These are phyloP conservation scores for Apodemia mormo DNA, from an alignment of 2,888 invertebrate genomes.

Conservation along the genomic window DNA sequence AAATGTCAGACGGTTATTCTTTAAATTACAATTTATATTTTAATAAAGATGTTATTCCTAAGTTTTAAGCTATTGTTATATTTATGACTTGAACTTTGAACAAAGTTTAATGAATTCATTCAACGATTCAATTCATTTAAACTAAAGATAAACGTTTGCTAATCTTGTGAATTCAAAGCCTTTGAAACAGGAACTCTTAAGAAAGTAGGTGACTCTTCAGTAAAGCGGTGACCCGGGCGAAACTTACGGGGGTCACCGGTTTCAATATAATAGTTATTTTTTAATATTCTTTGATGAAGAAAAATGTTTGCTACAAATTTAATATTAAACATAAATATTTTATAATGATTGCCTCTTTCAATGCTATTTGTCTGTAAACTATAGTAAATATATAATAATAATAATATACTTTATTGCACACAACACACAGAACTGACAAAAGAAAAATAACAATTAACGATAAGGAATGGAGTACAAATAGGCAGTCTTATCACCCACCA, in stretches of 20 bases:
- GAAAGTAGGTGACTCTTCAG: slow-evolving; percentile 21
- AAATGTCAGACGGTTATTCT: no score
- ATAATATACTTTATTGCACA: no score
- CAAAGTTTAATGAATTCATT: neutral
- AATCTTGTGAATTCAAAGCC: slow-evolving; percentile 23
- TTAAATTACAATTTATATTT: no score
- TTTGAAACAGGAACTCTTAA: slow-evolving; percentile 21
- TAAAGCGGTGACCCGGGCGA: slow-evolving; percentile 20
- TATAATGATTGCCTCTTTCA: no score
- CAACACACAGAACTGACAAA: no score
- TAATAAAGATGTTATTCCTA: no score
- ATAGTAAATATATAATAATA: no score
- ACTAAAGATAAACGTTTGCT: slow-evolving; percentile 22
- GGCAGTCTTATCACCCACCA: no score
- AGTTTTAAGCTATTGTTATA: neutral
- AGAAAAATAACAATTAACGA: no score
- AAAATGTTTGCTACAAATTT: slow-evolving; percentile 3
- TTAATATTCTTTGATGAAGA: neutral
- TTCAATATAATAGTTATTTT: slow-evolving; percentile 9
- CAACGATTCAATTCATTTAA: slow-evolving; percentile 12
- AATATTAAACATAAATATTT: neutral
- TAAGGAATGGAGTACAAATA: no score
- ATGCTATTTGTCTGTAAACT: no score
- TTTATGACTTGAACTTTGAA: neutral
- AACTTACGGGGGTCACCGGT: slow-evolving; percentile 12